These are phyloP conservation scores for Rana temporaria DNA, from an alignment of 2,113 vertebrate genomes.

Conservation along the genomic window DNA sequence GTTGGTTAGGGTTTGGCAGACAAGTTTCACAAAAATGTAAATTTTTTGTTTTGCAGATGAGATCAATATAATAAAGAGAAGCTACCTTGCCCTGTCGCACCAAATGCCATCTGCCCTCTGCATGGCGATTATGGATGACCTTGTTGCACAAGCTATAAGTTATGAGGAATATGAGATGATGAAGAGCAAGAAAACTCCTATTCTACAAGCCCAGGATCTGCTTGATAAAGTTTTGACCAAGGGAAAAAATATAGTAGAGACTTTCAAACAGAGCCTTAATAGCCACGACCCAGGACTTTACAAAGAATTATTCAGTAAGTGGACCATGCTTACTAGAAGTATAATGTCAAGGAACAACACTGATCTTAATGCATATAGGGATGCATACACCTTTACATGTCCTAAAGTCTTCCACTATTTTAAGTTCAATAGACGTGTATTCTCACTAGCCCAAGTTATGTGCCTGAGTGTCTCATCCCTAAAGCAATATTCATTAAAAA, in stretches of 20 bases:
- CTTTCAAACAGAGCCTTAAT: conserved; percentile 90
- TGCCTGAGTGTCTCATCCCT: too few species aligned
- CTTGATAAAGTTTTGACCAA: conserved; percentile 91
- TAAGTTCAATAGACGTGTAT: too few species aligned
- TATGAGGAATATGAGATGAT: conserved; percentile 85
- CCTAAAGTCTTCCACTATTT: neutral
- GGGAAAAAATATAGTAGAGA: conserved; percentile 89
- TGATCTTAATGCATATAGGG: too few species aligned
- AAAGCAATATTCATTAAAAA: too few species aligned
- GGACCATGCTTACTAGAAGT: too few species aligned
- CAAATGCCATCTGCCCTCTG: conserved; percentile 77
- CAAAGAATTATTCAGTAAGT: conserved; percentile 89
- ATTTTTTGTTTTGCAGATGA: conserved; percentile 77
- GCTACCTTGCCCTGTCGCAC: conserved; percentile 88
- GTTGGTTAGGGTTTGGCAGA: too few species aligned
- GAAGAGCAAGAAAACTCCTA: conserved; percentile 84
- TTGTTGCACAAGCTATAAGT: conserved; percentile 83
- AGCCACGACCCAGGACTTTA: conserved; percentile 87
- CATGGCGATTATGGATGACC: conserved; percentile 83
- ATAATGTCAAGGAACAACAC: too few species aligned
- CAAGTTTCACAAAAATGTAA: neutral
- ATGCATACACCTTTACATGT: neutral
- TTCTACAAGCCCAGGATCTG: conserved; percentile 88
- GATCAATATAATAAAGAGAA: conserved; percentile 89
- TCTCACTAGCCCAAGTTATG: too few species aligned